Evolutionary conservation across 2,888 invertebrate species (phyloP).

Genomic region (Biston stratarius): DNA sequence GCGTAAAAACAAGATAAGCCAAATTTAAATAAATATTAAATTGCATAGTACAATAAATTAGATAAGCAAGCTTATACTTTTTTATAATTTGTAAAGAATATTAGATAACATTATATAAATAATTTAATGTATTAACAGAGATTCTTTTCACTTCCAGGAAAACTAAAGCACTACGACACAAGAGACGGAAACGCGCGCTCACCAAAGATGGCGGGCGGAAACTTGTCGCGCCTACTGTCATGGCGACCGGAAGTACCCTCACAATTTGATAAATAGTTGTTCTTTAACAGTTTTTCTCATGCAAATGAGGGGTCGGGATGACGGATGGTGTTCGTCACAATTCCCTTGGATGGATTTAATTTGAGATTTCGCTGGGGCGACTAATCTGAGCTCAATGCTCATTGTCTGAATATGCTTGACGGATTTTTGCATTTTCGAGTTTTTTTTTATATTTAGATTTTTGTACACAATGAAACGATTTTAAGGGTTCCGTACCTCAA

Average conservation of each 20-base stretch:
- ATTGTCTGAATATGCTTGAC: constrained; percentile 59
- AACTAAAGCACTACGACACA: constrained; percentile 14
- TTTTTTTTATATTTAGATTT: constrained; percentile 4
- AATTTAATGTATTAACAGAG: background rate
- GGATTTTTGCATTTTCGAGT: constrained; percentile 40
- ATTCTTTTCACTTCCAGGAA: constrained; percentile 45
- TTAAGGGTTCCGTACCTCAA: no score
- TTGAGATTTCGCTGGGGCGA: constrained; percentile 74
- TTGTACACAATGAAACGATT: no score
- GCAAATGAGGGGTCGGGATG: constrained; percentile 84
- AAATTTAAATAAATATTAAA: no score
- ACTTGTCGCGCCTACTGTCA: constrained; percentile 83
- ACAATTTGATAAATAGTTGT: constrained; percentile 86
- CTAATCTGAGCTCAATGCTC: constrained; percentile 68
- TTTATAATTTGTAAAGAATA: no score
- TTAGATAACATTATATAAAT: no score
- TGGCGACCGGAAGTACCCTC: constrained; percentile 81
- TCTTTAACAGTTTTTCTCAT: constrained; percentile 85
- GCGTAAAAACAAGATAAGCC: no score
- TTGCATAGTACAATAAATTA: no score
- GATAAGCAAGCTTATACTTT: no score
- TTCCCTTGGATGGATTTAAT: constrained; percentile 84
- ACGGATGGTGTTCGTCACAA: constrained; percentile 85
- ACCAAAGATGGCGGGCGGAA: constrained; percentile 81
- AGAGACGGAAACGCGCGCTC: constrained; percentile 56